These are phyloP conservation scores for Siphlonurus alternatus DNA, from an alignment of 2,888 invertebrate genomes.

Conservation along the genomic window DNA sequence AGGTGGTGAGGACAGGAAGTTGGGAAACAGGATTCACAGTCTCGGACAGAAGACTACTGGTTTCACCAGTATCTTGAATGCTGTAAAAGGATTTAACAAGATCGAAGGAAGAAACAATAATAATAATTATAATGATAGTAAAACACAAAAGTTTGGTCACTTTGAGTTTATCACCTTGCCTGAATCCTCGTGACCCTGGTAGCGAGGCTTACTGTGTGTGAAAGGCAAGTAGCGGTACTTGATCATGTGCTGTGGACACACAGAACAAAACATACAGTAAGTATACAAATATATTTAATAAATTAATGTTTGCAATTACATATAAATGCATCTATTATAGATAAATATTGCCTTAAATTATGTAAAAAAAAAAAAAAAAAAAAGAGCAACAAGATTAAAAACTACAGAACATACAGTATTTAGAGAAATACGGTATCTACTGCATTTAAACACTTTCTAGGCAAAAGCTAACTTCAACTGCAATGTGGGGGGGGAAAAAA, in stretches of 20 bases:
- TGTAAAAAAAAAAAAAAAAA: constrained; percentile 17
- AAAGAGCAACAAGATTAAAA: constrained; percentile 1
- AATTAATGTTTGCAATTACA: neutral
- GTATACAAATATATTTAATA: neutral
- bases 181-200: constrained; percentile 47
- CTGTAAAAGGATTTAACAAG: neutral
- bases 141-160: neutral
- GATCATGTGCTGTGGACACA: constrained; percentile 83
- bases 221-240: constrained; percentile 98
- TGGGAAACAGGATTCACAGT: neutral
- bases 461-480: too few relatives aligned
- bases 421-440: too few relatives aligned
- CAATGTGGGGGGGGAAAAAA: too few relatives aligned
- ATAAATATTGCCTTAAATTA: neutral
- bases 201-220: constrained; percentile 93
- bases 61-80: neutral
- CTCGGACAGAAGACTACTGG: neutral
- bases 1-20: neutral
- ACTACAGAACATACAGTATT: too few relatives aligned
- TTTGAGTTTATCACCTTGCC: constrained; percentile 21
- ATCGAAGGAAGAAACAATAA: neutral
- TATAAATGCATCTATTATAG: neutral
- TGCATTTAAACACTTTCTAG: too few relatives aligned
- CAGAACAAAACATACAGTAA: neutral
- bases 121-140: neutral